Evolutionary conservation across 2,888 invertebrate species (phyloP).

Genomic region (Sarcophaga subvicina): DNA sequence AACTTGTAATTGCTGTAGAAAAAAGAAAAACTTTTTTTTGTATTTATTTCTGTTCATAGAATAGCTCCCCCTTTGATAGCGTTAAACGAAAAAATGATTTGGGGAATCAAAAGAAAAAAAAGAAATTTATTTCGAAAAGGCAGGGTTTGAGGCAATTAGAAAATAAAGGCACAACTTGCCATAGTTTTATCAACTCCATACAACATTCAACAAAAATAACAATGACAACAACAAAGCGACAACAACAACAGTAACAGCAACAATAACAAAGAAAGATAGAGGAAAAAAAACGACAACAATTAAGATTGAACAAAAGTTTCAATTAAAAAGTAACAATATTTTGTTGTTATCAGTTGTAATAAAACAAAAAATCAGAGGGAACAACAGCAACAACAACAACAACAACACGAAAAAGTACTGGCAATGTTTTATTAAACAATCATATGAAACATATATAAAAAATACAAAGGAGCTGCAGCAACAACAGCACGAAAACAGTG

Average conservation of each 20-base stretch:
- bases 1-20: constrained; percentile 61
- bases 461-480: not conserved
- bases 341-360: constrained; percentile 40
- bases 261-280: not conserved
- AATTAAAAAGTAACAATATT: constrained; percentile 67
- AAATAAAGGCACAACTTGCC: constrained; percentile 32
- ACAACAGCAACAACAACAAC: constrained; percentile 20
- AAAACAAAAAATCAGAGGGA: not conserved
- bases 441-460: not conserved
- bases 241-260: not conserved
- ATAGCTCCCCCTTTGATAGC: not conserved
- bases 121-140: constrained; percentile 9
- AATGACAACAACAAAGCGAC: not conserved
- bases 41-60: constrained; percentile 11
- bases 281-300: constrained; percentile 19
- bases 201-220: constrained; percentile 51
- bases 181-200: constrained; percentile 54
- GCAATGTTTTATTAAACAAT: constrained; percentile 3
- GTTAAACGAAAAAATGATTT: constrained; percentile 28
- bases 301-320: constrained; percentile 66
- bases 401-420: not conserved
- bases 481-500: not conserved
- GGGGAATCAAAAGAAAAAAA: constrained; percentile 35
- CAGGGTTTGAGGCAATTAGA: constrained; percentile 7
- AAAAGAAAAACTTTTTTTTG: constrained; percentile 53